Conservation (phyloP, 2,797 vertebrate species). For the Champsocephalus esox region DNA sequence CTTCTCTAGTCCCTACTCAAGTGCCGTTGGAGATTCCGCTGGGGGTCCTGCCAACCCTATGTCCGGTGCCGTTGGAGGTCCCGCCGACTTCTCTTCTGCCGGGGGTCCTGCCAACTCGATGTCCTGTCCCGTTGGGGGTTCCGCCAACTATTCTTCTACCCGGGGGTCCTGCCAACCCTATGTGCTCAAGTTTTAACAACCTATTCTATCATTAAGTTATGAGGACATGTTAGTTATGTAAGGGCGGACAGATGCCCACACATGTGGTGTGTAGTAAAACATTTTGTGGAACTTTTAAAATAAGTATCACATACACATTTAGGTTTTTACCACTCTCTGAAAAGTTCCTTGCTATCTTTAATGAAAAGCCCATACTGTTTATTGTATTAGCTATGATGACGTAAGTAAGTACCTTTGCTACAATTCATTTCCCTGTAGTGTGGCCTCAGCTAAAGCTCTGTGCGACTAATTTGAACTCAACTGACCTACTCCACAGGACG, state of each 20-base stretch:
- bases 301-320: background rate
- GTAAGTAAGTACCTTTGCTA: background rate
- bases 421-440: background rate
- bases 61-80: too few species aligned
- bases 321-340: background rate
- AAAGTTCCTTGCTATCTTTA: background rate
- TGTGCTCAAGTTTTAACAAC: too few species aligned
- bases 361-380: background rate
- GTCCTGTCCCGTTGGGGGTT: too few species aligned
- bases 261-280: background rate
- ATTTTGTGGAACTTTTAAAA: background rate
- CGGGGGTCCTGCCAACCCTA: too few species aligned
- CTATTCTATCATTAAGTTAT: too few species aligned
- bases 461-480: background rate
- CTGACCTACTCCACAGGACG: slow-evolving; percentile 17
- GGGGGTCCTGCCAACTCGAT: too few species aligned
- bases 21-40: too few species aligned
- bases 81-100: too few species aligned
- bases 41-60: too few species aligned
- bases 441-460: slow-evolving; percentile 1
- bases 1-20: too few species aligned
- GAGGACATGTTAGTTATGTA: background rate
- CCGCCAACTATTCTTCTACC: too few species aligned
- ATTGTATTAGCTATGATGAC: background rate
- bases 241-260: background rate